Base-by-base conservation (phyloP, 2,113 vertebrate species). In the Struthio camelus region DNA sequence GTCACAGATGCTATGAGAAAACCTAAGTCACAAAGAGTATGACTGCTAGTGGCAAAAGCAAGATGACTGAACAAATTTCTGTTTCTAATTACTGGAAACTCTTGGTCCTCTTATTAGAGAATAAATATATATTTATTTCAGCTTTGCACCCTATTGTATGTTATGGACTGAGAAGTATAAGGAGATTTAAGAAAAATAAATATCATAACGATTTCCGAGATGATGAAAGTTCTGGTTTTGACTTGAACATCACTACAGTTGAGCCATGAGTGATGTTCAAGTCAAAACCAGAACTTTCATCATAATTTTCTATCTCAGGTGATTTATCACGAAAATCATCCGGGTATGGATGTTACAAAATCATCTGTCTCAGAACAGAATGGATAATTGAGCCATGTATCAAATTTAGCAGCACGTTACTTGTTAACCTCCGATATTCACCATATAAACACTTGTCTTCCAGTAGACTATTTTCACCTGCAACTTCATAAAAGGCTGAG, bases 381-480 rank as follows among this genome's bases (percentile, higher is more conserved):
- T 0, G 14, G 64, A 22, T 30, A 48, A 22, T 48, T 7, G 14
- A 67, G 36, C 36, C 42, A 24, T 3, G n/a, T 9, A 19, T 66
- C 5, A 0, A 42, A 54, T 30, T 38, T 14, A 83, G 24, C 8
- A 8, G 2, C 3, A 5, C 0, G 1, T 34, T 9, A 19, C 4
- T 0, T 1, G 23, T 23, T 64, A 40, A 48, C 3, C 34, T 36
- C 44, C 28, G 13, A 1, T 1, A 1, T 5, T 8, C 50, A 14
- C 58, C 42, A 18, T 59, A 67, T 32, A 1, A 1, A n/a, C 23
- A 3, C 48, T 24, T 12, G 3, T 30, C 53, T 78, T 22, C 44
- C 73, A 50, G 38, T 24, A 14, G 34, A 30, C 42, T 56, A 5
- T 8, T 48, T 46, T 28, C 67, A 85, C 64, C 40, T 36, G 40